Percentiles rank a stretch among this genome's conserved stretches.
phyloP scores from a whole-genome alignment of 2,113 vertebrate genomes.

The Hippocampus barbouri region DNA sequence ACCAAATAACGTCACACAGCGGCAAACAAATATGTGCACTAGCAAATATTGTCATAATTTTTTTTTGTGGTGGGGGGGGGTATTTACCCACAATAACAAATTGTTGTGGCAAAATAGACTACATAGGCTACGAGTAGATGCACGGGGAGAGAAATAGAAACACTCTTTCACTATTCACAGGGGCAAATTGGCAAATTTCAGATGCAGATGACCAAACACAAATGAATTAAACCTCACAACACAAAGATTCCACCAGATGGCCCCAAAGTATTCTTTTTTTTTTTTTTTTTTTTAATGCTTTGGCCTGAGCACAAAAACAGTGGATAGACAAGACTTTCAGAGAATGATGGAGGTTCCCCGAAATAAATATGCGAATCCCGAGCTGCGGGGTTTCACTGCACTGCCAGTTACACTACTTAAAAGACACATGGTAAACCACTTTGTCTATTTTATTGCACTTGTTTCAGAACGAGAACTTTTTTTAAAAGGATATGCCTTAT shows the following conservation, averaged over 20 bases:
- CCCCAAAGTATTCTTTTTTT: neutral
- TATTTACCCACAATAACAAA: neutral
- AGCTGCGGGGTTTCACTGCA: no score
- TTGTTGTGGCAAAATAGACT: neutral
- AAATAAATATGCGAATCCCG: neutral
- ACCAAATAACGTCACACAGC: no score
- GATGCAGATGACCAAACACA: no score
- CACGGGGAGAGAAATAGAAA: no score
- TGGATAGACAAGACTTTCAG: neutral
- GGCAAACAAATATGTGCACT: neutral
- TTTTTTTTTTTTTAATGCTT: no score
- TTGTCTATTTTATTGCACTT: no score
- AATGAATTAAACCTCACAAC: neutral
- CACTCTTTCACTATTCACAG: no score
- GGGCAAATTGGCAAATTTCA: no score
- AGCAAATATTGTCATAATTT: neutral
- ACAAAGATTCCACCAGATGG: neutral
- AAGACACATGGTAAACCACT: no score
- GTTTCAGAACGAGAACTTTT: neutral
- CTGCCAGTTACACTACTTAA: neutral
- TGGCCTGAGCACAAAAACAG: no score
- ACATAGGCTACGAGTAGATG: no score
- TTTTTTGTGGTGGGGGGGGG: neutral
- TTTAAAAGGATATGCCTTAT: neutral
- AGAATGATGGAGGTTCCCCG: neutral